Percentiles rank a stretch among this genome's conserved stretches.
Conservation (phyloP, 1,140 invertebrate genomes). For the Caerostris darwini region DNA sequence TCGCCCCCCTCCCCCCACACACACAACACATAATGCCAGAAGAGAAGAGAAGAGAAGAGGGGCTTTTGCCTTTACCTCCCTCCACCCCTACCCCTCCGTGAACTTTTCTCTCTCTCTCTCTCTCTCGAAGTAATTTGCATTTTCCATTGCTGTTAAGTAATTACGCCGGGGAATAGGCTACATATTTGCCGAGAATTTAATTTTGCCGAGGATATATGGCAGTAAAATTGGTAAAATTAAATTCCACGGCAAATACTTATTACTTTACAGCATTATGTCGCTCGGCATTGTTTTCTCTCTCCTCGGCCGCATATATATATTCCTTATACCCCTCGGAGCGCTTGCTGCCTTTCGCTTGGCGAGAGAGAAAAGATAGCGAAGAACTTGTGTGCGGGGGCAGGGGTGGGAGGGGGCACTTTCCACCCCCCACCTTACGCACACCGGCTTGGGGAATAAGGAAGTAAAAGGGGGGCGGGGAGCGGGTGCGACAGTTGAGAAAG, state of each 20-base stretch:
- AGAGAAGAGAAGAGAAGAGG: neutral
- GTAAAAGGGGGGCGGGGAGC: slow-evolving; percentile 14
- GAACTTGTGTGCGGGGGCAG: slow-evolving; percentile 56
- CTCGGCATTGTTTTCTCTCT: slow-evolving; percentile 77
- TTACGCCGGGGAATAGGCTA: slow-evolving; percentile 78
- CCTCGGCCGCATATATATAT: slow-evolving; percentile 74
- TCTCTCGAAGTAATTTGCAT: slow-evolving; percentile 76
- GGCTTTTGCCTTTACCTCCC: neutral
- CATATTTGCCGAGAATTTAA: slow-evolving; percentile 78
- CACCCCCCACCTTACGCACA: slow-evolving; percentile 30
- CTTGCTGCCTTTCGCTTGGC: slow-evolving; percentile 51
- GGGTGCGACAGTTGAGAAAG: slow-evolving; percentile 67
- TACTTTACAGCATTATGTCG: slow-evolving; percentile 78
- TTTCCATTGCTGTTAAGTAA: slow-evolving; percentile 78
- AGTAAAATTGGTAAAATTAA: slow-evolving; percentile 78
- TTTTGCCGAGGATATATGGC: slow-evolving; percentile 78
- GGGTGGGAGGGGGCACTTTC: neutral
- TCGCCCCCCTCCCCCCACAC: neutral
- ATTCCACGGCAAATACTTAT: slow-evolving; percentile 78
- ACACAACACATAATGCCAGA: slow-evolving; percentile 11
- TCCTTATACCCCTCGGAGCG: slow-evolving; percentile 75
- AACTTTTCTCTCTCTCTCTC: slow-evolving; percentile 43
- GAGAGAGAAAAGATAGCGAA: slow-evolving; percentile 77
- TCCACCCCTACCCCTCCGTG: neutral
- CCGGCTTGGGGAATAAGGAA: slow-evolving; percentile 73